Percentiles rank a stretch among this genome's conserved stretches.
Conservation (phyloP, 2,888 invertebrate genomes). For the Trissonchulus latispiculum region DNA sequence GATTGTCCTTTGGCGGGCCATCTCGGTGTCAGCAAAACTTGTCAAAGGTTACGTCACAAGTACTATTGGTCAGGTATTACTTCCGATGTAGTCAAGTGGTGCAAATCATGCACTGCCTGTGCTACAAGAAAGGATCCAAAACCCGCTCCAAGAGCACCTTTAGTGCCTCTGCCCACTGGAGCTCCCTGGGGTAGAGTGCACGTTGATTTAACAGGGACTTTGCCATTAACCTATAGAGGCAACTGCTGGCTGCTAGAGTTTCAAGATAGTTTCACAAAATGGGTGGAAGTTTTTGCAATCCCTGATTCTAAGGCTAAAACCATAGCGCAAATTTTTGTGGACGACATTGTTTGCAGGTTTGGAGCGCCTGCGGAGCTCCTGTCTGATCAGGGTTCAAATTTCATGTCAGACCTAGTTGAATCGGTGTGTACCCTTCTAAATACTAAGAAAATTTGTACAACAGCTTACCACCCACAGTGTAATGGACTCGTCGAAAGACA, state of each 20-base stretch:
- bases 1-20: too few relatives aligned
- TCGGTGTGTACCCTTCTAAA: neutral
- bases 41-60: neutral
- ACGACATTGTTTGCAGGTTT: slow-evolving; percentile 2
- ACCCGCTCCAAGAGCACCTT: neutral
- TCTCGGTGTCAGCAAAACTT: neutral
- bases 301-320: neutral
- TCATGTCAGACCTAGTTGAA: neutral
- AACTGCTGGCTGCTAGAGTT: slow-evolving; percentile 5
- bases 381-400: neutral
- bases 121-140: neutral
- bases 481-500: slow-evolving; percentile 3
- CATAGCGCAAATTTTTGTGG: neutral
- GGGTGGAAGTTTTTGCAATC: neutral
- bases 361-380: neutral
- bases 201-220: neutral
- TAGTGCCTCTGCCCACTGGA: neutral
- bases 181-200: neutral
- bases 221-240: neutral
- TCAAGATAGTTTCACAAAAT: slow-evolving; percentile 7
- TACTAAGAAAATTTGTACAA: neutral
- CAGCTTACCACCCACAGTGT: slow-evolving; percentile 6
- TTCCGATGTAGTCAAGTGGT: neutral
- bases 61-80: neutral
- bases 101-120: neutral